phyloP scores from a whole-genome alignment of 1,140 invertebrate genomes.

The Metopolophium dirhodum region DNA sequence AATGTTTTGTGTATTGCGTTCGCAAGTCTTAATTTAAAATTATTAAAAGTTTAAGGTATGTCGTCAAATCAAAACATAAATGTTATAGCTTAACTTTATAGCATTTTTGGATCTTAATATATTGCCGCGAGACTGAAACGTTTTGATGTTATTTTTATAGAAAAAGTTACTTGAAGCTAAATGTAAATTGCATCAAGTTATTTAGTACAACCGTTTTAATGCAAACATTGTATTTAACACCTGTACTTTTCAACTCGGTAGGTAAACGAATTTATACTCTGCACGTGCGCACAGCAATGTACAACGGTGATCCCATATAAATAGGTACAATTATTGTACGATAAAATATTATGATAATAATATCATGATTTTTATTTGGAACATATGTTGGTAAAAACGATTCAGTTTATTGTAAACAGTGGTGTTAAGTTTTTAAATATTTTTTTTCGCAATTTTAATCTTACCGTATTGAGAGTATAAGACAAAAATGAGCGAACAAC shows the following conservation, averaged over 20 bases:
- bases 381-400: background rate
- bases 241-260: background rate
- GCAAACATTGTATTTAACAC: background rate
- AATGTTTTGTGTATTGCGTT: background rate
- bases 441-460: background rate
- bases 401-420: background rate
- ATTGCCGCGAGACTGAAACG: background rate
- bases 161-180: background rate
- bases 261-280: background rate
- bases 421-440: background rate
- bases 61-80: background rate
- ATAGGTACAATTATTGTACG: background rate
- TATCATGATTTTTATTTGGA: background rate
- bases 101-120: background rate
- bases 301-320: background rate
- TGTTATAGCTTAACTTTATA: background rate
- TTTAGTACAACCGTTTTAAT: background rate
- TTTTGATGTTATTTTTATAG: background rate
- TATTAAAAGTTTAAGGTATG: background rate
- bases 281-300: background rate
- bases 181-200: background rate
- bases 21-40: background rate
- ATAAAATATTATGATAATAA: background rate
- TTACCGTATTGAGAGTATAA: background rate
- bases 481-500: background rate